Conservation (phyloP, 2,888 invertebrate genomes). For the Nyleta sp. region DNA sequence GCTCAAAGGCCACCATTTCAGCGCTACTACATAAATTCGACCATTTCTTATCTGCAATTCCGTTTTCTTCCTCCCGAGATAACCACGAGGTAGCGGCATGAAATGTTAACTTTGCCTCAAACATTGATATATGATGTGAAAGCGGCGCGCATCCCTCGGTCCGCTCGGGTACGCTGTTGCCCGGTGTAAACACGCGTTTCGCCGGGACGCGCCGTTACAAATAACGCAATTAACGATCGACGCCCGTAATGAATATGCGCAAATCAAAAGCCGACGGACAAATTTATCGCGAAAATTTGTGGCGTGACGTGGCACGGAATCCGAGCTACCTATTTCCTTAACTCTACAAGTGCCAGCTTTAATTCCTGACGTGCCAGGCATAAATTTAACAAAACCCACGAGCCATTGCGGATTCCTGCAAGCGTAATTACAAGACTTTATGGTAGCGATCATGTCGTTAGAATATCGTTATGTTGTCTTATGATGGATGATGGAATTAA, state of each 20-base stretch:
- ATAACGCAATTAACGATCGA: constrained; percentile 30
- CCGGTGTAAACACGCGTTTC: constrained; percentile 15
- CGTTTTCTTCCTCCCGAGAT: too few species aligned
- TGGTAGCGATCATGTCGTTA: constrained; percentile 44
- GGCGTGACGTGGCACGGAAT: constrained; percentile 44
- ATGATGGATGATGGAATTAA: constrained; percentile 33
- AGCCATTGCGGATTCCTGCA: constrained; percentile 55
- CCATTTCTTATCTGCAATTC: too few species aligned
- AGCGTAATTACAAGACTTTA: constrained; percentile 58
- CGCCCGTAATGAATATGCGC: constrained; percentile 24
- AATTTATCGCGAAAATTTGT: constrained; percentile 48
- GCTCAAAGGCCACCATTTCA: too few species aligned
- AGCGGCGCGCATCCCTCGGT: background rate
- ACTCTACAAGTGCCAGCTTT: constrained; percentile 58
- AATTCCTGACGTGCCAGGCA: constrained; percentile 59
- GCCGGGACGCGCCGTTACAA: constrained; percentile 10
- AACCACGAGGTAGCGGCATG: background rate
- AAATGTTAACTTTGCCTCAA: constrained; percentile 9
- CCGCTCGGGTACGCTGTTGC: too few species aligned
- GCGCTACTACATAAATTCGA: too few species aligned
- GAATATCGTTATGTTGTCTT: constrained; percentile 45
- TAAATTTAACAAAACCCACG: constrained; percentile 58
- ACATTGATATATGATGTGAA: constrained; percentile 19
- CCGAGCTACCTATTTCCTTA: constrained; percentile 48
- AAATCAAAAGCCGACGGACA: constrained; percentile 29